A percentile compares a stretch with the other conserved stretches of the same genome.
Conservation (phyloP, 2,797 vertebrate species). For the Neomorphus geoffroyi region DNA sequence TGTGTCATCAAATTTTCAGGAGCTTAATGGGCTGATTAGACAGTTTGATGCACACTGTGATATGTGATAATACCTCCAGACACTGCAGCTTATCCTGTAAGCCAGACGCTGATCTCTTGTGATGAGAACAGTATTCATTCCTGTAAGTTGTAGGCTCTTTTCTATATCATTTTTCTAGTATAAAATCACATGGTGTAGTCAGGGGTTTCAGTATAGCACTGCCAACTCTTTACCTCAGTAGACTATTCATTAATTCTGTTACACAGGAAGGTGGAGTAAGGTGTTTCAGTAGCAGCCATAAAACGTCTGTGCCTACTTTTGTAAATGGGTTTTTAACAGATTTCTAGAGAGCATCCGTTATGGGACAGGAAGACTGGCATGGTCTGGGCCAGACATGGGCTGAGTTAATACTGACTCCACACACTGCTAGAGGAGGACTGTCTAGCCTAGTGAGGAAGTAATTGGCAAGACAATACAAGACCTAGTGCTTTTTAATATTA, state of each 20-base stretch:
- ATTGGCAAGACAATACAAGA: background rate
- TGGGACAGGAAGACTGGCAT: background rate
- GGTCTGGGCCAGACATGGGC: background rate
- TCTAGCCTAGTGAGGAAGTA: slow-evolving; percentile 10
- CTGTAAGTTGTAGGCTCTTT: background rate
- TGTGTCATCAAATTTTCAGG: background rate
- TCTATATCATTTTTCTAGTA: background rate
- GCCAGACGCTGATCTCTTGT: background rate
- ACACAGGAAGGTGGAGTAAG: background rate
- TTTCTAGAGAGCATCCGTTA: background rate
- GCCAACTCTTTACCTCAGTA: slow-evolving; percentile 53
- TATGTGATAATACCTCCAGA: background rate
- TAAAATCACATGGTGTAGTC: background rate
- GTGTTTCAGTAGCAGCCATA: slow-evolving; percentile 36
- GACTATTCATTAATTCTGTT: background rate
- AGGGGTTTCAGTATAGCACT: slow-evolving; percentile 37
- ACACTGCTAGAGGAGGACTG: background rate
- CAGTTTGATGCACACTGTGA: background rate
- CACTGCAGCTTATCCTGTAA: background rate
- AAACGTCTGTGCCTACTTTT: slow-evolving; percentile 6
- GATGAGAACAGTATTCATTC: background rate
- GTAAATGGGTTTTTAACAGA: background rate
- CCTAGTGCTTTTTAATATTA: slow-evolving; percentile 38
- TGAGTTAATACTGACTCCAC: background rate
- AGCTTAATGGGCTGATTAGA: background rate